A percentile compares a stretch with the other conserved stretches of the same genome.
These are phyloP conservation scores for Petroica traversi DNA, from an alignment of 2,113 vertebrate genomes.

Conservation along the genomic window DNA sequence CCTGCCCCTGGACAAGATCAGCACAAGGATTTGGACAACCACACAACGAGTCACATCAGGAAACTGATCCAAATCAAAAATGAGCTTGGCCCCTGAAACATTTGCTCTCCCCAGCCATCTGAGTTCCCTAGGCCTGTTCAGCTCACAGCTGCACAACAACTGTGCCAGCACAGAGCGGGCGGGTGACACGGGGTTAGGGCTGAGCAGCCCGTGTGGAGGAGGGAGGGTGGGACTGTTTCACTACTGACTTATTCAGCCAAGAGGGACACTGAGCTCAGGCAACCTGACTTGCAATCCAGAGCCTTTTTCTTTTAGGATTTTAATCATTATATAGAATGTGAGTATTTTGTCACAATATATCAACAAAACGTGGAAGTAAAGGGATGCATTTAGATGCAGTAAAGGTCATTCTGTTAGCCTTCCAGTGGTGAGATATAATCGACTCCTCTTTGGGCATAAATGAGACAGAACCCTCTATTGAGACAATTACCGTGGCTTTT, in stretches of 20 bases:
- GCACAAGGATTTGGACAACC: conserved; percentile 3
- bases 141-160: background rate
- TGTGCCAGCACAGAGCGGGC: conserved; percentile 10
- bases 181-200: background rate
- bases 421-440: background rate
- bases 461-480: background rate
- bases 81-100: background rate
- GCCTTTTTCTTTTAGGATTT: background rate
- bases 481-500: background rate
- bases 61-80: conserved; percentile 41
- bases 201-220: background rate
- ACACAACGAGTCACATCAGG: background rate
- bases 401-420: background rate
- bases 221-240: background rate
- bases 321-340: background rate
- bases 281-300: background rate
- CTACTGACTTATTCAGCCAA: background rate
- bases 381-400: background rate
- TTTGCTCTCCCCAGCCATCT: conserved; percentile 2
- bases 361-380: background rate
- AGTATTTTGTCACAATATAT: background rate
- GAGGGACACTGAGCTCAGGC: background rate
- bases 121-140: background rate
- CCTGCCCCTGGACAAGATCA: background rate
- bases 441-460: background rate